A percentile compares a stretch with the other conserved stretches of the same genome.
Evolutionary conservation across 2,797 vertebrate species (phyloP).

Genomic region (Allobates femoralis): DNA sequence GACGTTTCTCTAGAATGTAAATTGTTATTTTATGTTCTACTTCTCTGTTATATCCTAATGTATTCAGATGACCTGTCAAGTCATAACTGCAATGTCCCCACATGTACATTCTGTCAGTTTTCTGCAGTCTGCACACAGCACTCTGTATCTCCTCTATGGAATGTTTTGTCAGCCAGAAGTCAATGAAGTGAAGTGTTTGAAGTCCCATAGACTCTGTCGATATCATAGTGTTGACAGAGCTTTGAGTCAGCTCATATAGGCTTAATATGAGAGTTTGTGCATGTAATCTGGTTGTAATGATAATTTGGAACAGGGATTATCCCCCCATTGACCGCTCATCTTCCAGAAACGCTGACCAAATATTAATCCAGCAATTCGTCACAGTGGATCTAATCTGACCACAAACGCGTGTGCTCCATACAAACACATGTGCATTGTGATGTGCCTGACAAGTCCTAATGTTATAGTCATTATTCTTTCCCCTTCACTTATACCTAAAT

Average conservation of each 20-base stretch:
- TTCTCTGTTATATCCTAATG: neutral
- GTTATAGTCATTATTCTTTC: neutral
- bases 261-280: neutral
- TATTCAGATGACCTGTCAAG: neutral
- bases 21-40: too few relatives aligned
- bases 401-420: slow-evolving; percentile 34
- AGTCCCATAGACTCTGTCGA: neutral
- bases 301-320: neutral
- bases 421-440: slow-evolving; percentile 23
- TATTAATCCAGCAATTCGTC: slow-evolving; percentile 44
- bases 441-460: neutral
- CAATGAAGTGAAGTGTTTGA: neutral
- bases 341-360: slow-evolving; percentile 23
- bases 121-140: neutral
- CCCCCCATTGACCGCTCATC: neutral
- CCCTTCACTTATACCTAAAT: neutral
- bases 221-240: too few relatives aligned
- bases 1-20: neutral
- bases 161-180: neutral
- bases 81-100: neutral
- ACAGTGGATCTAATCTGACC: slow-evolving; percentile 39
- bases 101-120: neutral
- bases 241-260: neutral
- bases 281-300: neutral
- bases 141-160: neutral